A percentile compares a stretch with the other conserved stretches of the same genome.
Evolutionary conservation across 2,797 vertebrate genomes (phyloP).

Genomic region (Gallinago stenura): DNA sequence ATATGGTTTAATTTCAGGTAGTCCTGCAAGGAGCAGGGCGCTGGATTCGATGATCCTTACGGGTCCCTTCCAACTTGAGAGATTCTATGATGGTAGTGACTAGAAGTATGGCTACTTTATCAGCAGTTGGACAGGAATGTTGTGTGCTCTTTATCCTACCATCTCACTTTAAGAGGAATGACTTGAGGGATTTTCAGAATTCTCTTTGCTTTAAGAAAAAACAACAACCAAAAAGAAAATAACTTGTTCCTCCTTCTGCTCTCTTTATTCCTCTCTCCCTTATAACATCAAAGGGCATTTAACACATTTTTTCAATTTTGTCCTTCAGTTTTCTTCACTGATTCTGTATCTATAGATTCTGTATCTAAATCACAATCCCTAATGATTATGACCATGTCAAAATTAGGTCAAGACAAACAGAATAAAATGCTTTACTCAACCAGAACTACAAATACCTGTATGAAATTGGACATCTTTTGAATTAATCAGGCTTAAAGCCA

Average conservation of each 20-base stretch:
- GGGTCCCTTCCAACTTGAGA: background rate
- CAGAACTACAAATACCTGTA: background rate
- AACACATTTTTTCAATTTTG: background rate
- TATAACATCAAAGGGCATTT: background rate
- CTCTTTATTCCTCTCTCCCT: background rate
- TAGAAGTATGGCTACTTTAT: background rate
- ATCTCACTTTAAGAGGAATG: background rate
- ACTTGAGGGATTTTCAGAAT: background rate
- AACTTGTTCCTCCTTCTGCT: background rate
- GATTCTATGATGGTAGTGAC: background rate
- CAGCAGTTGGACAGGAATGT: background rate
- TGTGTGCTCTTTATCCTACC: background rate
- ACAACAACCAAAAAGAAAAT: background rate
- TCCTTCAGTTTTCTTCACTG: background rate
- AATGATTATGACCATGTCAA: background rate
- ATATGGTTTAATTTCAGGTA: background rate
- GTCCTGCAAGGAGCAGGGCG: background rate
- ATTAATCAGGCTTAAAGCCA: background rate
- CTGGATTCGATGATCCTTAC: background rate
- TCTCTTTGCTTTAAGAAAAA: background rate
- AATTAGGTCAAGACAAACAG: background rate
- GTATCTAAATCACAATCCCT: background rate
- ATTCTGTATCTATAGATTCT: background rate
- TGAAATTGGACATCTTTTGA: background rate
- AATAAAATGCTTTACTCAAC: background rate